Evolutionary conservation across 2,113 vertebrate genomes (phyloP), one percentile per base, ranked within the genome.

Genomic region (Paradoxurus hermaphroditus): DNA sequence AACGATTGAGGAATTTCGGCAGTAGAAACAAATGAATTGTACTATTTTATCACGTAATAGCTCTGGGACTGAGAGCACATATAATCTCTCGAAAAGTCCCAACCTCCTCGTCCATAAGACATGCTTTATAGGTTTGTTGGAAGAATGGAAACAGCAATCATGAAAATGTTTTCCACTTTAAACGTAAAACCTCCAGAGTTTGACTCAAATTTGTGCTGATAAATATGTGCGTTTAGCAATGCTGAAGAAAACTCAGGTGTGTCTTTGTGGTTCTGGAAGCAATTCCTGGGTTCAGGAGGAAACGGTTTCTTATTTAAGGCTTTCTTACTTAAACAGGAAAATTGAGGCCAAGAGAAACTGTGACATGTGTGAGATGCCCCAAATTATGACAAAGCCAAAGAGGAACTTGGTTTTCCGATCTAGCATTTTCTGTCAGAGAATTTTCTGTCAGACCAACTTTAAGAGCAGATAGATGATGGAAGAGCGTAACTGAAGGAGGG

Each of bases 261-360:
- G 79, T 72, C 68, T 90, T 95, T 5, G 0, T 36, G 34, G 67
- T 51, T 94, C 77, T 79, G 82, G 70, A 88, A 93, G 31, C 53
- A 89, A 29, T 89, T 90, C 86, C 44, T 72, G 72, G 46, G 49
- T 67, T 93, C 92, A 93, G 85, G 86, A 94, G 92, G 94, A 96
- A 96, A 87, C 83, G 44, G 3, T 68, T 65, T 90, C 56, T 87
- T 83, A 15, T 59, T 23, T 29, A 56, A 36, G 51, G 77, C 84
- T 95, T 86, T 97, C 59, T 96, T 95, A 88, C 23, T 94, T 68
- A 82, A 95, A 95, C 87, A 96, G 90, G 67, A 96, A 96, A 96
- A 92, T 4, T 49, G 92, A 96, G 91, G 87, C 77, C 83, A 72
- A 49, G 92, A 78, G 86, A 65, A 68, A 95, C 77, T 96, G 90